phyloP scores from a whole-genome alignment of 2,888 invertebrate genomes.

The Archips xylosteana region DNA sequence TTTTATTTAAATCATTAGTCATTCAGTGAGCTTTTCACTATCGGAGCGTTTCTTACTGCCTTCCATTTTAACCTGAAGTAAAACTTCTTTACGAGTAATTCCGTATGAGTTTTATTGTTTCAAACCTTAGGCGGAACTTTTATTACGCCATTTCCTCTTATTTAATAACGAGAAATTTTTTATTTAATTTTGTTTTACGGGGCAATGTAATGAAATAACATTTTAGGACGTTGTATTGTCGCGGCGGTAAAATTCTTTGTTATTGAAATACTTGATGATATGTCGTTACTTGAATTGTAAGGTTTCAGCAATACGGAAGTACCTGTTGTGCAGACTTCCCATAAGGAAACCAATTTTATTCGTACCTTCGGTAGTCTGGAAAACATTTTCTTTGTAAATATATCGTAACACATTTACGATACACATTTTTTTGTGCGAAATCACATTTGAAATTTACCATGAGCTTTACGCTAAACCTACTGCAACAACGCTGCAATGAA shows the following conservation, averaged over 20 bases:
- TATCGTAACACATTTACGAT: no score
- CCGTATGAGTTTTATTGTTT: conserved; percentile 16
- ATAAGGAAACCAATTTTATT: background rate
- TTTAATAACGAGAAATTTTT: conserved; percentile 29
- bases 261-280: conserved; percentile 1
- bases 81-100: background rate
- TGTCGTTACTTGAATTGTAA: background rate
- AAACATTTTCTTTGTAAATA: no score
- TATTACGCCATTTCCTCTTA: conserved; percentile 21
- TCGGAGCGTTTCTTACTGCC: no score
- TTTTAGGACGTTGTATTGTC: background rate
- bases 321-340: background rate
- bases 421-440: no score
- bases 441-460: no score
- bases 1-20: no score
- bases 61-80: background rate
- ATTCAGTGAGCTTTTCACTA: no score
- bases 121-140: conserved; percentile 13
- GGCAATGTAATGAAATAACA: conserved; percentile 9
- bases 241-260: background rate
- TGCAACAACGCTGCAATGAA: no score
- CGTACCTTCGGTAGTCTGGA: background rate
- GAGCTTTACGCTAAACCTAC: no score
- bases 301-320: background rate
- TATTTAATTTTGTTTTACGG: conserved; percentile 31